Evolutionary conservation across 2,797 vertebrate genomes (phyloP), one percentile per base, ranked within the genome.

Genomic region (Ptychobarbus kaznakovi): DNA sequence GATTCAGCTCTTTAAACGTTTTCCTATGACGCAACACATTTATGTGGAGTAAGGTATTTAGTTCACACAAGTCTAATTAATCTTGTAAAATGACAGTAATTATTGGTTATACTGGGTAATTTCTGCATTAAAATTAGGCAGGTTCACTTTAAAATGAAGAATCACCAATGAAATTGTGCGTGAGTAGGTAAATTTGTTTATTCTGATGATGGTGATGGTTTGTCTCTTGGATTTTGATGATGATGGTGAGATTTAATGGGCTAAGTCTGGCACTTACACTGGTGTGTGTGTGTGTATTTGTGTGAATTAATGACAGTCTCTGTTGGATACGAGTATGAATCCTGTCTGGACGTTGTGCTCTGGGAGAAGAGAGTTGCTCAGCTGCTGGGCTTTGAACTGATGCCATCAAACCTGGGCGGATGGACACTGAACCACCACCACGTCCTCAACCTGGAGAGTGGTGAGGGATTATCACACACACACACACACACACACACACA

Each of bases 351-450:
- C 89, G 92, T 96, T 88, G 92, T 97, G 87, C 92, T 97, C 91
- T 97, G 89, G 96, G 96, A 97, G 92, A 96, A 95, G 92, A 95
- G 95, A 90, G 95, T 95, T 74, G 95, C 96, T 63, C 91, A 94
- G 87, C 91, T 97, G 87, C 96, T 97, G 93, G 96, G 96, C 58
- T 97, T 96, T 90, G 96, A 97, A 91, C 94, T 97, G 94, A 96
- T 96, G 91, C 95, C 96, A 88, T 96, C 97, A 82, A 96, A 96
- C 89, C 92, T 97, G 84, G 97, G 97, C 25, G 96, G 97, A 87
- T 97, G 97, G 97, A 95, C 96, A 28, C 94, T 97, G 88, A 95
- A 97, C 93, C 97, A 97, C 63, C 97, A 97, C 91, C 96, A 97
- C 51, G 93, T 96, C 91, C 92, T 97, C 91, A 96, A 97, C 91